Evolutionary conservation across 2,888 invertebrate species (phyloP), one percentile per base, ranked within the genome.

Genomic region (Dascillus cervinus): DNA sequence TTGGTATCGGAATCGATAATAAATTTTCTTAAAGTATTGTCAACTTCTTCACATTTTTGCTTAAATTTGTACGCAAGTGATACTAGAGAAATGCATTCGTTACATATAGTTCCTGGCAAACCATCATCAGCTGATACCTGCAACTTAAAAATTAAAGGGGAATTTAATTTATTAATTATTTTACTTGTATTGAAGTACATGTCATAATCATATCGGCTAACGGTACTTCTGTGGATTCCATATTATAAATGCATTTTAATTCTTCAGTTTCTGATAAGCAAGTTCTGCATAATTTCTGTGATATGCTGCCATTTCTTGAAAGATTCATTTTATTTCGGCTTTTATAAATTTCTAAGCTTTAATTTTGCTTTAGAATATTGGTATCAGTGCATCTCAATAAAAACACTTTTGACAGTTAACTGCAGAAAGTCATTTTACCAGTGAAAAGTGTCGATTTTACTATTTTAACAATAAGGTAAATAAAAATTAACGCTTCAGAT

Each of bases 11-110:
- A 22, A 19, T 5, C 11, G n/a, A 29, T 22, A n/a, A 32, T 9
- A 29, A 28, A 39, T 6, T 22, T 21, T 3, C 34, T 15, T 23
- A 47, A 32, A 4, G 40, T 32, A 11, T 6, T 15, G 39, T 45
- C 40, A 10, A 39, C 35, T 32, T 41, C 29, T 29, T 45, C 44
- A 14, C 40, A 41, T 29, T 32, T 41, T 28, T 29, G 28, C 32
- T 45, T 45, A 26, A 47, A 47, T 9, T 34, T 40, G 28, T 40
- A 47, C 2, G 47, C 43, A 12, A 15, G 38, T 9, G 24, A 31
- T 17, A 34, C 30, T 26, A 43, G 41, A 5, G 28, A 19, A 10
- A 35, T 22, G 27, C 47, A 47, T 4, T 39, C 22, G 11, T 37
- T 29, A 30, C 47, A 47, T 4, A 47, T 39, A 19, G 41, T 36